These are phyloP conservation scores for Bombus soroeensis DNA, from an alignment of 1,140 invertebrate species.

Conservation along the genomic window DNA sequence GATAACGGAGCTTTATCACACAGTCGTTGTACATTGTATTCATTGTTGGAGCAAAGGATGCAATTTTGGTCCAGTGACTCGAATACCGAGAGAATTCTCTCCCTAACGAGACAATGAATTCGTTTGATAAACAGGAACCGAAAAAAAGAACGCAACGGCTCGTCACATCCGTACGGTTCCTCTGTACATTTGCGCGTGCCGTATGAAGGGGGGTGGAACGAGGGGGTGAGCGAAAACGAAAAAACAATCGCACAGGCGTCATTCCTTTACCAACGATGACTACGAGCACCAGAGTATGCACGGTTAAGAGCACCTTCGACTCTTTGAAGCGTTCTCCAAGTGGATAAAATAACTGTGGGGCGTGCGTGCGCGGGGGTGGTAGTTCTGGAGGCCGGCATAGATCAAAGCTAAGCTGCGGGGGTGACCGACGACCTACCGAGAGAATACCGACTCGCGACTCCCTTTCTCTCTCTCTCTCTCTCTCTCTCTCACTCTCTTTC, in stretches of 20 bases:
- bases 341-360: conserved; percentile 70
- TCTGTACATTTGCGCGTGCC: not conserved
- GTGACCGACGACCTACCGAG: conserved; percentile 68
- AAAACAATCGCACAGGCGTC: conserved; percentile 69
- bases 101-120: conserved; percentile 48
- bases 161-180: not conserved
- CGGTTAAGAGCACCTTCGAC: conserved; percentile 49
- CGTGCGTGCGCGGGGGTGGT: conserved; percentile 49
- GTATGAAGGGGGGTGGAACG: not conserved
- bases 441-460: conserved; percentile 53
- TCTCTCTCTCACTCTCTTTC: not conserved
- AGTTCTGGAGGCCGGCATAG: conserved; percentile 72
- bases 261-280: conserved; percentile 69
- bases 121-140: conserved; percentile 53
- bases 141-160: conserved; percentile 50
- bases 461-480: not conserved
- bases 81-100: not conserved
- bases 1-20: not conserved
- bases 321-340: conserved; percentile 70
- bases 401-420: conserved; percentile 75
- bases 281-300: conserved; percentile 50
- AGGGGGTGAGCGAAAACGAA: conserved; percentile 40
- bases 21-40: not conserved
- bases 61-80: conserved; percentile 47
- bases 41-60: not conserved